Evolutionary conservation across 2,888 invertebrate species (phyloP), one percentile per base, ranked within the genome.

Genomic region (Hyppa rectilinea): DNA sequence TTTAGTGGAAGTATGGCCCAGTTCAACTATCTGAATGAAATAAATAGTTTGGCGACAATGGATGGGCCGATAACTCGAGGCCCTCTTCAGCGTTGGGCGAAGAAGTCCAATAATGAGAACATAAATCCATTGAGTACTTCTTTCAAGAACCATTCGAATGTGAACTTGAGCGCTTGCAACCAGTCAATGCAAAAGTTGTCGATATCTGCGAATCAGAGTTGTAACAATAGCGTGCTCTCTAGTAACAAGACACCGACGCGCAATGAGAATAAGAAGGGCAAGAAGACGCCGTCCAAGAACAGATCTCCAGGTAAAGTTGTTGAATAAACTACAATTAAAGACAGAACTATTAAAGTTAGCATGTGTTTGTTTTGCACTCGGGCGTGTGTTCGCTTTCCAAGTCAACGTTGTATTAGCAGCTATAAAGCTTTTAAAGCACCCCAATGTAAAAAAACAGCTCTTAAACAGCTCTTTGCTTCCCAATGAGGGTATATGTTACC

Each of bases 31-130:
- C 95, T 98, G 83, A 98, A 98, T 91, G 98, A 98, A 93, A 95
- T 98, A 76, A 98, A 97, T 85, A 98, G 96, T 95, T 96, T 98
- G 69, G 95, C 98, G 31, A 97, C 97, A 72, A 97, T 98, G 96
- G 98, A 98, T 85, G 98, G 98, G 0, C 97, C 98, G 45, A 96
- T 98, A 85, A 97, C 97, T 14, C 97, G 97, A 86, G 98, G 98
- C 0, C 98, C 98, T 26, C 93, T 96, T 55, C 98, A 98, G 43
- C 96, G 98, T 64, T 98, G 98, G 98, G 97, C 97, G 84, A 97
- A 97, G 86, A 97, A 97, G 87, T 97, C 97, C 86, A 96, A 96
- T 80, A 93, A 96, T 72, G 97, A 98, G 85, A 95, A 96, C 71
- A 94, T 96, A 10, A 96, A 96, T 82, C 95, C 96, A 4, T 79